Evolutionary conservation across 2,888 invertebrate genomes (phyloP).

Genomic region (Aporophyla lueneburgensis): DNA sequence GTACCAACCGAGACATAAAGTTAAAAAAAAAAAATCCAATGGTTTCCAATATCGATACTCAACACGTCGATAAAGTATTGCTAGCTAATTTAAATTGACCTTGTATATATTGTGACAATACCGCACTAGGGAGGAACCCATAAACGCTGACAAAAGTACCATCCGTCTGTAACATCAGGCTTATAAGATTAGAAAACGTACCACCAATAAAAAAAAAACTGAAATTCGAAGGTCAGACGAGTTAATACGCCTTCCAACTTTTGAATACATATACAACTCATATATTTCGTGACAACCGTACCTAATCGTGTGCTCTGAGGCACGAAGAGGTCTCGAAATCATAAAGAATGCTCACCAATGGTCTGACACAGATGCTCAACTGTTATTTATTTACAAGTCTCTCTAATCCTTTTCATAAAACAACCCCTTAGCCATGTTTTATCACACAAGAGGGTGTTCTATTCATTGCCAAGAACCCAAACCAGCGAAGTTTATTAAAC

Average conservation of each 20-base stretch:
- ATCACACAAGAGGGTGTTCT: neutral
- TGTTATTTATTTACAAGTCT: neutral
- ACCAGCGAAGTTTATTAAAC: constrained; percentile 34
- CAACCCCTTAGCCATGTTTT: neutral
- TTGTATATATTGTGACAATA: too few relatives aligned
- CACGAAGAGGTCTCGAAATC: neutral
- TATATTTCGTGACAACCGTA: neutral
- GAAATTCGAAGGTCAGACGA: neutral
- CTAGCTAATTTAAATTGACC: too few relatives aligned
- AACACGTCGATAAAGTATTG: too few relatives aligned
- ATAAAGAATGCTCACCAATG: neutral
- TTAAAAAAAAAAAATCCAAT: too few relatives aligned
- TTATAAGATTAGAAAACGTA: neutral
- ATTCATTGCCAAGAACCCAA: constrained; percentile 6
- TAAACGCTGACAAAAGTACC: neutral
- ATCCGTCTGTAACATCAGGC: neutral
- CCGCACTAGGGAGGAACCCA: neutral
- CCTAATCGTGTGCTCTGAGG: neutral
- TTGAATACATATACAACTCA: neutral
- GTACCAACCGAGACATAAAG: too few relatives aligned
- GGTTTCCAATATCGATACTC: too few relatives aligned
- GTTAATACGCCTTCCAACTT: neutral
- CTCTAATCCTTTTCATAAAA: constrained; percentile 4
- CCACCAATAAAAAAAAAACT: neutral
- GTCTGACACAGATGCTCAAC: neutral